Conservation (phyloP, 2,113 vertebrate species). For the Dicrurus megarhynchus region DNA sequence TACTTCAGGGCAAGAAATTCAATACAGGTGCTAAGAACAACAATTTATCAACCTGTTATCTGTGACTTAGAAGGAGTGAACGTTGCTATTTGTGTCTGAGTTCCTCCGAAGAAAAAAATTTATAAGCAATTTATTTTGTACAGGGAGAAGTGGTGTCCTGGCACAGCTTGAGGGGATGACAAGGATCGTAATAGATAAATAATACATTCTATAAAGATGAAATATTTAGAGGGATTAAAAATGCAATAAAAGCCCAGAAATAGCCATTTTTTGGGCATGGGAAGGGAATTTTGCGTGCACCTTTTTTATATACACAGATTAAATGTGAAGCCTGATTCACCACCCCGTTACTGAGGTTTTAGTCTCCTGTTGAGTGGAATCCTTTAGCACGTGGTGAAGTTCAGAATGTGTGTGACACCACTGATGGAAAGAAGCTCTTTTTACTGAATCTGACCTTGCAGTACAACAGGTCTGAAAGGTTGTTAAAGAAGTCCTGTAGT, state of each 20-base stretch:
- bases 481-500: background rate
- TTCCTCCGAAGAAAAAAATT: conserved; percentile 31
- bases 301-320: background rate
- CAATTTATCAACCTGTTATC: conserved; percentile 58
- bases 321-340: conserved; percentile 2
- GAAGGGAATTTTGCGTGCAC: background rate
- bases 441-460: background rate
- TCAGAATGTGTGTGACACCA: background rate
- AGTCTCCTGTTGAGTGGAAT: background rate
- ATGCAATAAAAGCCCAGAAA: conserved; percentile 28
- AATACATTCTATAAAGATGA: conserved; percentile 42
- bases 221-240: conserved; percentile 61
- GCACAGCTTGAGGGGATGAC: conserved; percentile 32
- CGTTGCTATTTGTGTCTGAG: conserved; percentile 27
- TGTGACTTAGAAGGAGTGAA: conserved; percentile 24
- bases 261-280: background rate
- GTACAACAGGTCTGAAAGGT: background rate
- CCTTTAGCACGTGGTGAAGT: background rate
- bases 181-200: conserved; percentile 48
- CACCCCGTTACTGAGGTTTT: background rate
- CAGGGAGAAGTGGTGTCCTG: conserved; percentile 23
- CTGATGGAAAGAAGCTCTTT: background rate
- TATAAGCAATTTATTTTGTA: conserved; percentile 51
- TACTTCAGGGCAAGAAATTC: conserved; percentile 3
- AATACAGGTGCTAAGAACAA: conserved; percentile 14